These are phyloP conservation scores for Nudaria mundana DNA, from an alignment of 2,888 invertebrate species.

Conservation along the genomic window DNA sequence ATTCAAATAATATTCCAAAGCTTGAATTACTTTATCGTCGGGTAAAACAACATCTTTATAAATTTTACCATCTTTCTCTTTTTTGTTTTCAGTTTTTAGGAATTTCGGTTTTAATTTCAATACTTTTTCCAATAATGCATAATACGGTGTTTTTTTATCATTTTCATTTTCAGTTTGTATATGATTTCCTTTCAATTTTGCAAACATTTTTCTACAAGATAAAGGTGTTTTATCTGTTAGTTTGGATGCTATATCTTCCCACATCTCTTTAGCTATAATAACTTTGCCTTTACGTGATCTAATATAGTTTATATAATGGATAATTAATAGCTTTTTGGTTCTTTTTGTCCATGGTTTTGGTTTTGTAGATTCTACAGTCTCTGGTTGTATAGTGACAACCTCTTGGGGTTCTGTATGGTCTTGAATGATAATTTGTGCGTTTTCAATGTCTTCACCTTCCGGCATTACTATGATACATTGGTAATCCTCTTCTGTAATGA, in stretches of 20 bases:
- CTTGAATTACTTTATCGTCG: conserved; percentile 49
- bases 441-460: conserved; percentile 58
- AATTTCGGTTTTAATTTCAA: conserved; percentile 52
- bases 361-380: conserved; percentile 8
- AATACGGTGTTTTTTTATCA: conserved; percentile 36
- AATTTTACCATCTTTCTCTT: conserved; percentile 35
- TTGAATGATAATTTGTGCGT: conserved; percentile 44
- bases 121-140: conserved; percentile 51
- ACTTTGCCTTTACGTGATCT: conserved; percentile 47
- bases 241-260: conserved; percentile 56
- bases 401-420: conserved; percentile 14
- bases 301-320: conserved; percentile 58
- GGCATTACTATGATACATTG: conserved; percentile 71
- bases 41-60: conserved; percentile 53
- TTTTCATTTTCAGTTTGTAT: conserved; percentile 30
- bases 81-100: conserved; percentile 37
- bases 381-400: conserved; percentile 5
- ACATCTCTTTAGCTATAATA: conserved; percentile 55
- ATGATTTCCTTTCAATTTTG: conserved; percentile 51
- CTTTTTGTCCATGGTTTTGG: conserved; percentile 51
- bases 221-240: conserved; percentile 46
- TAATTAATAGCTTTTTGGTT: conserved; percentile 53
- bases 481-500: conserved; percentile 66
- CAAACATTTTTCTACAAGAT: conserved; percentile 58
- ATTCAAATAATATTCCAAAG: conserved; percentile 57